phyloP scores from a whole-genome alignment of 1,140 invertebrate genomes.

The Globodera rostochiensis region DNA sequence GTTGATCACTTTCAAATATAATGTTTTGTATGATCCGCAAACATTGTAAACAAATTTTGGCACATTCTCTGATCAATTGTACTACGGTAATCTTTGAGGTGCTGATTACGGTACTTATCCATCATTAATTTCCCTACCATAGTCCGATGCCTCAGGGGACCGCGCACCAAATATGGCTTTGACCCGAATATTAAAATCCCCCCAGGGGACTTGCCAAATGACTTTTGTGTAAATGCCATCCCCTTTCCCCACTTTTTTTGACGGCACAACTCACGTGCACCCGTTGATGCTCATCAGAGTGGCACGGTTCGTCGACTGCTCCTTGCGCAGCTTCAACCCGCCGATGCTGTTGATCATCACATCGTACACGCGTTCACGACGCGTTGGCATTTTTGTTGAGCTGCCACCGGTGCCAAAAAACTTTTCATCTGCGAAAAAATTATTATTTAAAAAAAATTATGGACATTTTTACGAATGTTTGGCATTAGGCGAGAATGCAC shows the following conservation, averaged over 20 bases:
- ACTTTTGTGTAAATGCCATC: no score
- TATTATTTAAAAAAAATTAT: neutral
- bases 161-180: no score
- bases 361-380: constrained; percentile 39
- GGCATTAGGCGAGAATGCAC: constrained; percentile 38
- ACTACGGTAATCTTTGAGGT: neutral
- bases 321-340: constrained; percentile 43
- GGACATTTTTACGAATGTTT: constrained; percentile 40
- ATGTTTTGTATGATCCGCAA: no score
- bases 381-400: neutral
- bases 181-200: no score
- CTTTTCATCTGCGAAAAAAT: neutral
- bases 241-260: no score
- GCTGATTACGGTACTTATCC: neutral
- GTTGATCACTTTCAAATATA: neutral
- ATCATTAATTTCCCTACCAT: no score
- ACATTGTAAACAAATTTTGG: constrained; percentile 12
- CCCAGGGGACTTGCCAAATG: no score
- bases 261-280: constrained; percentile 7
- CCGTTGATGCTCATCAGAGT: constrained; percentile 38
- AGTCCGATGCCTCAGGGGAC: no score
- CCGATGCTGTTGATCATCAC: constrained; percentile 40
- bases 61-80: neutral
- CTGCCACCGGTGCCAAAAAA: constrained; percentile 3
- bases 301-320: constrained; percentile 39